These are phyloP conservation scores for Peromyscus melanophrys DNA, from an alignment of 2,797 vertebrate genomes.

Conservation along the genomic window DNA sequence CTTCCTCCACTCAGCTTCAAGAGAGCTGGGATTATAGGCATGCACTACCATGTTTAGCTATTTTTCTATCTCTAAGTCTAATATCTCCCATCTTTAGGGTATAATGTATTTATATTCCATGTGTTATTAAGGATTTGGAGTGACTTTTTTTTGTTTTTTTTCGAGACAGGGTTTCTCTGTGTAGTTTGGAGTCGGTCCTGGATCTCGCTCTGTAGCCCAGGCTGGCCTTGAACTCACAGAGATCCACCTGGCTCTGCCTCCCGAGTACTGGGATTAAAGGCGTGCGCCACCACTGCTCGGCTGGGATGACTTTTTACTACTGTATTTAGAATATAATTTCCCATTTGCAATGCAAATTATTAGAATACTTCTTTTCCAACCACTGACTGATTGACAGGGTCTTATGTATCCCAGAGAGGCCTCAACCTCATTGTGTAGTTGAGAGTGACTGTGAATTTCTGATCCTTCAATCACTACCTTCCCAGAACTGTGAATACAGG, in stretches of 20 bases:
- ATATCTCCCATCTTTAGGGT: slow-evolving; percentile 32
- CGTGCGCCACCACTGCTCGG: too few species aligned
- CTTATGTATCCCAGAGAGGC: not conserved
- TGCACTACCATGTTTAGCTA: not conserved
- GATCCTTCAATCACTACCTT: not conserved
- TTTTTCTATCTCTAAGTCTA: not conserved
- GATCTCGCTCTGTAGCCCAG: too few species aligned
- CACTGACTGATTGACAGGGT: not conserved
- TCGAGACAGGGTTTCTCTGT: too few species aligned
- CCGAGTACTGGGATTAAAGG: too few species aligned
- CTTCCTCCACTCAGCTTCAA: not conserved
- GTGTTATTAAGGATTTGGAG: slow-evolving; percentile 50
- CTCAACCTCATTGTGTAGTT: not conserved
- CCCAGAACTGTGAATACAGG: not conserved
- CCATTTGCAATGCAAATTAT: slow-evolving; percentile 46
- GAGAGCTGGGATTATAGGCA: not conserved
- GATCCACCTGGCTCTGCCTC: too few species aligned
- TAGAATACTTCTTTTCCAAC: not conserved
- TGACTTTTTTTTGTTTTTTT: slow-evolving; percentile 14
- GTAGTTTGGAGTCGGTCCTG: too few species aligned
- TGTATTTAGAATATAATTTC: slow-evolving; percentile 20
- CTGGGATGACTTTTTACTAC: slow-evolving; percentile 42
- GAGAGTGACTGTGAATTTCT: not conserved
- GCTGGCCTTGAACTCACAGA: too few species aligned
- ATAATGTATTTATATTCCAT: slow-evolving; percentile 48